These are phyloP conservation scores for Scelioninae gen. 2 DNA, from an alignment of 2,888 invertebrate species.

Conservation along the genomic window DNA sequence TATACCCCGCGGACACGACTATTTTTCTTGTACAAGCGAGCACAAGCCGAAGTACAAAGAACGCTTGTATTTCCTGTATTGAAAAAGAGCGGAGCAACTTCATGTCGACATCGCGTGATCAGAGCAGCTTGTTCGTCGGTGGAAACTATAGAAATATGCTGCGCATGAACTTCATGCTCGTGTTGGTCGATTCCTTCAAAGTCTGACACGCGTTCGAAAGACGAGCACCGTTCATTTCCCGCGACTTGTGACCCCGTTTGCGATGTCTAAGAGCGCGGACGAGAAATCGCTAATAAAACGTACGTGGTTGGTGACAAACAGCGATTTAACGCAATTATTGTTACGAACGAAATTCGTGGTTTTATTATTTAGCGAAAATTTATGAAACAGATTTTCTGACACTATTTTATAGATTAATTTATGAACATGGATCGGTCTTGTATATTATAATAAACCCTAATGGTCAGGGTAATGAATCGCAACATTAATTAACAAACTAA, in stretches of 20 bases:
- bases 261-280: no score
- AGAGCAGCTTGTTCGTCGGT: slow-evolving; percentile 53
- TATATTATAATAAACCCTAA: no score
- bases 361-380: no score
- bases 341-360: no score
- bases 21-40: slow-evolving; percentile 51
- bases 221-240: slow-evolving; percentile 24
- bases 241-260: slow-evolving; percentile 25
- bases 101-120: slow-evolving; percentile 59
- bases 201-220: slow-evolving; percentile 10
- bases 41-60: slow-evolving; percentile 54
- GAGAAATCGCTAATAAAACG: no score
- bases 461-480: no score
- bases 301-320: no score
- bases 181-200: slow-evolving; percentile 41
- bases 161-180: slow-evolving; percentile 38
- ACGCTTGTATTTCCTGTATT: slow-evolving; percentile 58
- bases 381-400: no score
- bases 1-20: slow-evolving; percentile 51
- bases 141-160: slow-evolving; percentile 56
- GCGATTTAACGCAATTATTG: no score
- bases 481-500: no score
- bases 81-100: slow-evolving; percentile 50
- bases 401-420: no score
- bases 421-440: no score